Base-by-base conservation (phyloP, 2,888 invertebrate genomes). In the Pharmacophagus antenor region DNA sequence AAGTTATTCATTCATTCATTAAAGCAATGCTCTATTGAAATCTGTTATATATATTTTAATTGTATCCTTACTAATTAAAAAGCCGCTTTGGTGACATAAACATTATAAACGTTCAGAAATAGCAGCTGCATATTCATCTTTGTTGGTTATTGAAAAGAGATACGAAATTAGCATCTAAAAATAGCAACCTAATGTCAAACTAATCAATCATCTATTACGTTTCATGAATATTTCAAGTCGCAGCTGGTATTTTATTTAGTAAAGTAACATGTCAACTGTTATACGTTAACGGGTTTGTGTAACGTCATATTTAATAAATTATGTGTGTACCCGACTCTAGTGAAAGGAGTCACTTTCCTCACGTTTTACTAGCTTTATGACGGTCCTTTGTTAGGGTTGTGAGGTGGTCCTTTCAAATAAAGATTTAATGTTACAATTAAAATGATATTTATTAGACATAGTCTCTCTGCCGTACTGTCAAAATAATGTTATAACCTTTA, bases 271-370 rank as follows among this genome's bases (percentile, higher is more conserved):
- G 49, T 41, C 49, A 56, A 25, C 31, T 56, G 17, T 23, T 37
- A 56, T 49, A 56, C n/a, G 49, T 49, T 50, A 49, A 42, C 56
- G 37, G 25, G 41, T 56, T 49, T 48, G 31, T 55, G 49, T 42
- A 42, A 50, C 48, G 56, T 56, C 56, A 42, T 18, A 56, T 56
- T 50, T 49, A 56, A 56, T 56, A 56, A 25, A 37, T 53, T 46
- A 53, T 23, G 37, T 37, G 37, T 22, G 18, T 58, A 20, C 52
- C 52, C 31, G 52, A 47, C 4, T 47, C 47, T 22, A 20, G 52
- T 47, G 48, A 44, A 49, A 50, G 44, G 52, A 58, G 20, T 22
- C 52, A 41, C 18, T 23, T 41, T 42, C 42, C 42, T 57, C 42
- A 23, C 21, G 17, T 57, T 42, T 48, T 50, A 56, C 49, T 42